These are phyloP conservation scores for Eclectus roratus DNA, from an alignment of 2,113 vertebrate genomes.

Conservation along the genomic window DNA sequence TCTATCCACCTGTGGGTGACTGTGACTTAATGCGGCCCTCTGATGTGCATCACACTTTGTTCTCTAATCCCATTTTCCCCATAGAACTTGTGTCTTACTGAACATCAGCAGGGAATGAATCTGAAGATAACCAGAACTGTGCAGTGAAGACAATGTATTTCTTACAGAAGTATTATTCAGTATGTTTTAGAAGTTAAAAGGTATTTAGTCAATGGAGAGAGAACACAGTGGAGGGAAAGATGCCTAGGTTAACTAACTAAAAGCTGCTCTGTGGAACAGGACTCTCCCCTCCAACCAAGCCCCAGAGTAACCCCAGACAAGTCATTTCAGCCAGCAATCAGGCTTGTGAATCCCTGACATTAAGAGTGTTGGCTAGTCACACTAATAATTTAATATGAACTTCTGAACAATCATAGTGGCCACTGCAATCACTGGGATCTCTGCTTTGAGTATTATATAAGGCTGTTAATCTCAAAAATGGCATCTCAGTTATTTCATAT, in stretches of 20 bases:
- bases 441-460: not conserved
- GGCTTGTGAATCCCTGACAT: rapidly evolving
- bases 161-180: not conserved
- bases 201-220: not conserved
- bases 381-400: not conserved
- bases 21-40: not conserved
- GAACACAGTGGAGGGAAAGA: not conserved
- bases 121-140: not conserved
- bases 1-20: not conserved
- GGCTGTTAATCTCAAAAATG: not conserved
- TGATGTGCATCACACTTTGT: not conserved
- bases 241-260: not conserved
- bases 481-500: not conserved
- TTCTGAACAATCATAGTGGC: not conserved
- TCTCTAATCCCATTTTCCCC: not conserved
- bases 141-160: not conserved
- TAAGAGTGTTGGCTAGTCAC: not conserved
- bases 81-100: not conserved
- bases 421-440: not conserved
- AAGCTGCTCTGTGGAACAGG: not conserved
- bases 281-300: not conserved
- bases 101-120: not conserved
- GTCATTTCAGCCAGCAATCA: not conserved
- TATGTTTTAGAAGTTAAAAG: not conserved
- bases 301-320: not conserved